Conservation (phyloP, 2,797 vertebrate genomes). For the Periparus ater region DNA sequence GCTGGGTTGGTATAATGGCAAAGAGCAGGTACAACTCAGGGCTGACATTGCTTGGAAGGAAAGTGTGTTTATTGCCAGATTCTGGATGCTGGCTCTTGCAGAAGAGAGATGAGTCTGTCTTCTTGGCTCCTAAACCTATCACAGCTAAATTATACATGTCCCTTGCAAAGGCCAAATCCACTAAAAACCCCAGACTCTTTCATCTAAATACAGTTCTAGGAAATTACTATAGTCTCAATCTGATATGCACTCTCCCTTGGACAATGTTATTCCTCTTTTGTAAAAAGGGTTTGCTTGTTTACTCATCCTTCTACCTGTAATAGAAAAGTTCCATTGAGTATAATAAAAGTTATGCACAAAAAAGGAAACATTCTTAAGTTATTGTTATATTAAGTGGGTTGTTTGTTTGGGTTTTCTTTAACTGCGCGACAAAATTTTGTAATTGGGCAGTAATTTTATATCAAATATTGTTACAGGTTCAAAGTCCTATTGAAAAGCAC, state of each 20-base stretch:
- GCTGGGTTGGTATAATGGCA: neutral
- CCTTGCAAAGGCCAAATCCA: constrained; percentile 31
- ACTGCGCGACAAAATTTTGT: neutral
- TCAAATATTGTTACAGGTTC: neutral
- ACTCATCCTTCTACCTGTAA: neutral
- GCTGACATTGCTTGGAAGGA: neutral
- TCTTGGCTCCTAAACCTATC: constrained; percentile 6
- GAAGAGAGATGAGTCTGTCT: neutral
- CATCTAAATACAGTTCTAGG: constrained; percentile 17
- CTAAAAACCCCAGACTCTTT: neutral
- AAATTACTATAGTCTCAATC: neutral
- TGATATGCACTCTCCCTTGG: neutral
- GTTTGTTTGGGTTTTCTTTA: neutral
- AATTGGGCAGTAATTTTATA: neutral
- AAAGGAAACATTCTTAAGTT: neutral
- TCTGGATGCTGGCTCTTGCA: neutral
- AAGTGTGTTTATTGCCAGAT: neutral
- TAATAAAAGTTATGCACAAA: neutral
- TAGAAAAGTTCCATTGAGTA: neutral
- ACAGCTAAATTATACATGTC: neutral
- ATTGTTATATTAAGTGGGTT: neutral
- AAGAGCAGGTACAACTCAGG: neutral
- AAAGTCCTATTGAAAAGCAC: neutral
- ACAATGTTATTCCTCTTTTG: neutral
- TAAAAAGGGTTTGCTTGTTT: neutral